Evolutionary conservation across 2,888 invertebrate species (phyloP).

Genomic region (Syrphus vitripennis): DNA sequence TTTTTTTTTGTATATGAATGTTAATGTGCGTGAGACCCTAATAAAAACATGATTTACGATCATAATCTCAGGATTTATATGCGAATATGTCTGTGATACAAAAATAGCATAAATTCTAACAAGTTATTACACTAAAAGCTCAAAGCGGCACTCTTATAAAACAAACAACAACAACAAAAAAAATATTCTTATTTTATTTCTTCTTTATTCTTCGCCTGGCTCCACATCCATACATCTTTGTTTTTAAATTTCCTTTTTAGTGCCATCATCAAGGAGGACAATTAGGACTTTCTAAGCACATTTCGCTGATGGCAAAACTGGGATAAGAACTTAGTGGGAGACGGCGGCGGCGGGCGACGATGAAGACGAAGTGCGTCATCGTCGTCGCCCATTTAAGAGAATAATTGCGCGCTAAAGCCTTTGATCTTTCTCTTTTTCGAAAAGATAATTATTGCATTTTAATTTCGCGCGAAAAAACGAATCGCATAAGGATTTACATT

Average conservation of each 20-base stretch:
- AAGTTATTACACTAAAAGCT: conserved; percentile 67
- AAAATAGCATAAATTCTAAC: conserved; percentile 64
- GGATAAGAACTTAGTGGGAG: neutral
- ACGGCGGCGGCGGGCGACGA: neutral
- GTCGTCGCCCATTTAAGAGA: neutral
- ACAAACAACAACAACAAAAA: too few species aligned
- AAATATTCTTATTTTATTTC: conserved; percentile 28
- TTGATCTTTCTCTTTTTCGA: conserved; percentile 9
- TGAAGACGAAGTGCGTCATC: neutral
- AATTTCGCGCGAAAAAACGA: neutral
- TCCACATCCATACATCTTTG: neutral
- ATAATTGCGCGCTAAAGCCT: conserved; percentile 5
- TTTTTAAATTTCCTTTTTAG: conserved; percentile 22
- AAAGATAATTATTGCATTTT: neutral
- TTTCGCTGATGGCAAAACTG: neutral
- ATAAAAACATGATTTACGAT: conserved; percentile 69
- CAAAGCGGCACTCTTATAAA: conserved; percentile 4
- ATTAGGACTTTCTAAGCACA: conserved; percentile 17
- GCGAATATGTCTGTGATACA: conserved; percentile 52
- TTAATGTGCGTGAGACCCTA: conserved; percentile 64
- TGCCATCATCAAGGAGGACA: neutral
- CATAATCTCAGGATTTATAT: conserved; percentile 66
- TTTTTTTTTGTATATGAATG: conserved; percentile 27
- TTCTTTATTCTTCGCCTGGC: conserved; percentile 22
- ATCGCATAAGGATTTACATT: neutral